Base-by-base conservation (phyloP, 1,140 invertebrate genomes). In the Telenomus remus region DNA sequence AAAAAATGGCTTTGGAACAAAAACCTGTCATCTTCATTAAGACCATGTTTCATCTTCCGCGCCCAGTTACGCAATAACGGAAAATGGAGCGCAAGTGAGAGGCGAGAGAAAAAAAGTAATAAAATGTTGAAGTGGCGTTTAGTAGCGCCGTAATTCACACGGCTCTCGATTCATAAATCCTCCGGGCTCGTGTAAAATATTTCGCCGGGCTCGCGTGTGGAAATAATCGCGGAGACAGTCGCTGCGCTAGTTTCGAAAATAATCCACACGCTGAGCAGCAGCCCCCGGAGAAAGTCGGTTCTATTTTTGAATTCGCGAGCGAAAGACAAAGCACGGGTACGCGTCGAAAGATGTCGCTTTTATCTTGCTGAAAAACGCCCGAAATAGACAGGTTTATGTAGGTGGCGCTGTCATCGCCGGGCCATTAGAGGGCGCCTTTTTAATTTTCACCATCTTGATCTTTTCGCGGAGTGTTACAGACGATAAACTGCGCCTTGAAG, bases 181-280 rank as follows among this genome's bases (percentile, higher is more conserved):
- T 60, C 19, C 46, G 43, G 3, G 12, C 49, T 46, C 61, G 54
- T 15, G 72, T 57, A 47, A 69, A 61, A 56, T 61, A 66, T 61
- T 69, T 66, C 33, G 12, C 74, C 16, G 16, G 47, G 47, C 47
- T 48, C 33, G 9, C 9, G 19, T 47, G 61, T 43, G 53, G 55
- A 59, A 65, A 65, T 60, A 59, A 46, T 48, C 59, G 43, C 44
- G 46, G 27, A 51, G 64, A 63, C 49, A 39, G 57, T 42, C 50
- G 57, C 16, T 55, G 72, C 64, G 59, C 72, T 42, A 75, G 64
- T 76, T 69, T 68, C 48, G 46, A 65, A 70, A 76, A 75, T 76
- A 76, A 68, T 76, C 55, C 49, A 42, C 55, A 9, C 6, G 51
- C 53, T 8, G 27, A 12, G 19, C 19, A 27, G 19, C n/a, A 27